Evolutionary conservation across 1,140 invertebrate species (phyloP), one percentile per base, ranked within the genome.

Genomic region (Cydia fagiglandana): DNA sequence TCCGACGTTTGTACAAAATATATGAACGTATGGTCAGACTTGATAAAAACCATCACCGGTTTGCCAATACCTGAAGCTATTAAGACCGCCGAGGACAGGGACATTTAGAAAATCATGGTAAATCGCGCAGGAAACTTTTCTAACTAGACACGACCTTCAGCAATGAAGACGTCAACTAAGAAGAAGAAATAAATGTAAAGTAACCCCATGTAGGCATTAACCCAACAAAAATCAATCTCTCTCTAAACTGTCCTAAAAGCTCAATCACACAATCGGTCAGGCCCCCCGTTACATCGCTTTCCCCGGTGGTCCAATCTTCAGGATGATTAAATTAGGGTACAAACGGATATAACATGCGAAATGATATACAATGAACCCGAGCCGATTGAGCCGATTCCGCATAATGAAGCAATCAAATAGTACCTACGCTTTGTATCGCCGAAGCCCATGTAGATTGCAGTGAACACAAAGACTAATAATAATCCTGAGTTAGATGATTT

Each of bases 241-340:
- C 76, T 74, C 73, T 76, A 64, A 80, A 78, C 77, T 84, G 82
- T 84, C 83, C 84, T 77, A 77, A 84, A 88, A 81, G 82, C 83
- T 87, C 83, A 86, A 85, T 84, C 82, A 81, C 77, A 75, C 73
- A 84, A 81, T 77, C 79, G 77, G 75, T 76, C 74, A 85, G 83
- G 77, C 84, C 86, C 88, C 85, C 88, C 84, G 85, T 87, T 86
- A 83, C 83, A 86, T 81, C 78, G 78, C 77, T 84, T 85, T 77
- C 61, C 82, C 86, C 85, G 91, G 91, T 92, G 91, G 91, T 92
- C 91, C 91, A 90, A 91, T 88, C 88, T 85, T 88, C 90, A 87
- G 83, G 84, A 92, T 91, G 91, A 91, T 92, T 91, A 92, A 92
- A 92, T 92, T 91, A 89, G 90, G 89, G 85, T 87, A 85, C 87